These are phyloP conservation scores for Oryctes rhinoceros DNA, from an alignment of 1,140 invertebrate species.

Conservation along the genomic window DNA sequence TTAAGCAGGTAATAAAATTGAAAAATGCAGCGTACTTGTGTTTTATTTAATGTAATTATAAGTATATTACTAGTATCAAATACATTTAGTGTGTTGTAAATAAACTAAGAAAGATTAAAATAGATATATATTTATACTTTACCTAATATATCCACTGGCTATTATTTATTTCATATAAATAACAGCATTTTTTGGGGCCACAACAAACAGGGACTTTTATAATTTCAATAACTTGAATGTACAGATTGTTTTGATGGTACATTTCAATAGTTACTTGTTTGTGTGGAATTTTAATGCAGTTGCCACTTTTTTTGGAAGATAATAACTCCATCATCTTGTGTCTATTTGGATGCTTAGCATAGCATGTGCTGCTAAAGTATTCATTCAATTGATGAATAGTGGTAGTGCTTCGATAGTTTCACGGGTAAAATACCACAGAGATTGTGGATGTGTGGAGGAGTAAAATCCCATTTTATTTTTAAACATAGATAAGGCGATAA, in stretches of 20 bases:
- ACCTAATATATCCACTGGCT: slow-evolving; percentile 33
- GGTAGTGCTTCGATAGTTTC: not conserved
- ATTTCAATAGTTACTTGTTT: not conserved
- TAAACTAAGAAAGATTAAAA: slow-evolving; percentile 35
- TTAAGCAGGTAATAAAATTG: not conserved
- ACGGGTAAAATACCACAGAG: slow-evolving; percentile 15
- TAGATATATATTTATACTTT: slow-evolving; percentile 31
- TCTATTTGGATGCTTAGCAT: slow-evolving; percentile 21
- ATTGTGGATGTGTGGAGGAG: not conserved
- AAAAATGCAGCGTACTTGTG: not conserved
- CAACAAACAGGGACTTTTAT: slow-evolving; percentile 33
- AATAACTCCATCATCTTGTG: slow-evolving; percentile 21
- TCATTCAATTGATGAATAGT: not conserved
- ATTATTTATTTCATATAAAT: slow-evolving; percentile 21
- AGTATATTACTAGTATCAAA: slow-evolving; percentile 17
- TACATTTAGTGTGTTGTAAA: slow-evolving; percentile 19
- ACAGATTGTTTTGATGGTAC: slow-evolving; percentile 8
- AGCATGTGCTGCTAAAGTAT: slow-evolving; percentile 14
- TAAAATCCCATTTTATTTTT: not conserved
- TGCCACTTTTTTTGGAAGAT: slow-evolving; percentile 37
- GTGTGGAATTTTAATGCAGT: slow-evolving; percentile 4
- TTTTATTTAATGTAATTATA: not conserved
- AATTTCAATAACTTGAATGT: slow-evolving; percentile 14
- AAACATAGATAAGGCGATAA: not conserved
- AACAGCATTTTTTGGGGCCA: slow-evolving; percentile 26